These are phyloP conservation scores for Hylomyscus alleni DNA, from an alignment of 2,797 vertebrate genomes.

Conservation along the genomic window DNA sequence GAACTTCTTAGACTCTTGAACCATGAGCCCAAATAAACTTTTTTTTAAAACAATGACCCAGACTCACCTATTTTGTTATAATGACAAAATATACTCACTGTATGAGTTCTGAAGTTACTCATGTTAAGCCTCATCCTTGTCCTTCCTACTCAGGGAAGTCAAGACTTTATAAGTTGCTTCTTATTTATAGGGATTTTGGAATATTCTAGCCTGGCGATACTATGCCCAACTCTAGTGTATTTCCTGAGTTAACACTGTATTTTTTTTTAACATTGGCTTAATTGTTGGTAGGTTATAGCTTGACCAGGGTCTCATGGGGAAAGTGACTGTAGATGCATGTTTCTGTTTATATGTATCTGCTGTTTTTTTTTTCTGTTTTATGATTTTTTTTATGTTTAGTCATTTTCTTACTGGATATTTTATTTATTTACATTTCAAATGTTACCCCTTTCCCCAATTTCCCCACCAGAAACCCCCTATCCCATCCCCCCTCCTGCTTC, in stretches of 20 bases:
- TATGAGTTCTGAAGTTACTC: slow-evolving; percentile 91
- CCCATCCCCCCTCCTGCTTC: too few relatives aligned
- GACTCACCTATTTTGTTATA: background rate
- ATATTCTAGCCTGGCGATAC: slow-evolving; percentile 96
- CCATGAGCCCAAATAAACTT: background rate
- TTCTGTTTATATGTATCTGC: slow-evolving; percentile 94
- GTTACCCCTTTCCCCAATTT: too few relatives aligned
- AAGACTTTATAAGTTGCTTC: slow-evolving; percentile 93
- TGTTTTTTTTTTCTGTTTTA: slow-evolving; percentile 60
- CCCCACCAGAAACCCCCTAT: too few relatives aligned
- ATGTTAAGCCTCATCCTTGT: slow-evolving; percentile 92
- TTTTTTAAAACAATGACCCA: background rate
- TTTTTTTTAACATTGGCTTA: slow-evolving; percentile 92
- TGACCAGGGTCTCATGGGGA: slow-evolving; percentile 92
- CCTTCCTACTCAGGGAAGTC: slow-evolving; percentile 90
- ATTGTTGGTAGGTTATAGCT: slow-evolving; percentile 94
- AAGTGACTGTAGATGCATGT: slow-evolving; percentile 97
- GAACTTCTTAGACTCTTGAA: background rate
- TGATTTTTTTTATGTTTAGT: too few relatives aligned
- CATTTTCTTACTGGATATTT: too few relatives aligned
- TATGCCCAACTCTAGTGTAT: slow-evolving; percentile 95
- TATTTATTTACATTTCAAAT: too few relatives aligned
- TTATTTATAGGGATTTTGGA: slow-evolving; percentile 89
- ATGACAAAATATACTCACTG: background rate
- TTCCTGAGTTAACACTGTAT: slow-evolving; percentile 91